Evolutionary conservation across 2,113 vertebrate species (phyloP).

Genomic region (Bettongia penicillata): DNA sequence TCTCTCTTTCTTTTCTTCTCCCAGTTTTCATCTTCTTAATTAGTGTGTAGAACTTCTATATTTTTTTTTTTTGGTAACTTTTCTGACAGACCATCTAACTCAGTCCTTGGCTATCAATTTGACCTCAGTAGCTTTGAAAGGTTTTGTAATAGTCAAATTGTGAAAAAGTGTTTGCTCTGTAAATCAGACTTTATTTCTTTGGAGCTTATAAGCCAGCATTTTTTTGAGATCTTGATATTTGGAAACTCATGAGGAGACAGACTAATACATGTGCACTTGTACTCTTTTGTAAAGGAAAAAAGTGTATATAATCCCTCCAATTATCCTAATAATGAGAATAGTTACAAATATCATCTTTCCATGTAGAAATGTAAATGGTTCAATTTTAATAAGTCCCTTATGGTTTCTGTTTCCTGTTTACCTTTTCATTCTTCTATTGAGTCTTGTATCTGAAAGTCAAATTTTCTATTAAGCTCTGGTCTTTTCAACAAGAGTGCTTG

Average conservation of each 20-base stretch:
- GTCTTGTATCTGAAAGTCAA: no score
- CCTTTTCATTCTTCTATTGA: no score
- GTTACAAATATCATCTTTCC: no score
- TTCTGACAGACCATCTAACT: not conserved
- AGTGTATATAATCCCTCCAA: not conserved
- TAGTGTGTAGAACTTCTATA: not conserved
- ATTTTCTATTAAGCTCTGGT: no score
- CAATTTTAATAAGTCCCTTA: no score
- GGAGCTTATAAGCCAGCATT: slow-evolving; percentile 1
- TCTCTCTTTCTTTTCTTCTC: not conserved
- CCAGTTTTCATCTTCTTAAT: not conserved
- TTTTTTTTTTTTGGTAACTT: no score
- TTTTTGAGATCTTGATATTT: slow-evolving; percentile 20
- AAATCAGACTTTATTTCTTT: slow-evolving; percentile 24
- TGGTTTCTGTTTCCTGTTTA: no score
- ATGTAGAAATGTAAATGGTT: no score
- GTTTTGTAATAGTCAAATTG: slow-evolving; percentile 12
- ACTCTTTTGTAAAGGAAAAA: slow-evolving; percentile 24
- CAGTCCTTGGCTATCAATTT: not conserved
- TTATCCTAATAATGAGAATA: no score
- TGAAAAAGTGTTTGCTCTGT: no score
- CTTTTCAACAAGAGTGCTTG: no score
- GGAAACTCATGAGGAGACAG: not conserved
- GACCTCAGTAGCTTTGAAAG: not conserved
- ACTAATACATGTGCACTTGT: not conserved